phyloP scores from a whole-genome alignment of 2,113 vertebrate genomes.

The Tamias sibiricus region DNA sequence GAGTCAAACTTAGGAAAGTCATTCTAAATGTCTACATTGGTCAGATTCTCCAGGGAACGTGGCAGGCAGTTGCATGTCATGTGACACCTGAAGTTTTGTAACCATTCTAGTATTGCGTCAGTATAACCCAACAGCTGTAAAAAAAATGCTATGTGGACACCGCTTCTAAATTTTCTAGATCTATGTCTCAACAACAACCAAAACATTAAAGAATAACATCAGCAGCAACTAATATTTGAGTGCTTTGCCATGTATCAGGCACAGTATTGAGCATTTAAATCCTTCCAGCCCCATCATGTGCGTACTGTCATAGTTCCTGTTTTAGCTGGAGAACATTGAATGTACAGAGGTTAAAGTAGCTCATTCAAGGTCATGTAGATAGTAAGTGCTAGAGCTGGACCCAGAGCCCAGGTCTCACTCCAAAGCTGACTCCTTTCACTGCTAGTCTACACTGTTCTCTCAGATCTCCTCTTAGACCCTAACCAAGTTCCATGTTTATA shows the following conservation, averaged over 20 bases:
- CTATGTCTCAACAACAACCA: not conserved
- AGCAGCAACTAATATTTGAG: not conserved
- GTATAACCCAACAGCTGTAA: not conserved
- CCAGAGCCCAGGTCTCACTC: not conserved
- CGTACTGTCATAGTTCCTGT: not conserved
- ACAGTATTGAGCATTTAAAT: not conserved
- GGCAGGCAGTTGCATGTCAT: not conserved
- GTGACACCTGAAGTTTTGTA: not conserved
- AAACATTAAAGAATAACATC: not conserved
- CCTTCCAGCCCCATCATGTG: not conserved
- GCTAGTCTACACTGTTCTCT: not conserved
- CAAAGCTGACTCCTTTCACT: not conserved
- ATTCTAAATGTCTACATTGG: not conserved
- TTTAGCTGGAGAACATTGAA: not conserved
- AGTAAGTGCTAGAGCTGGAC: not conserved
- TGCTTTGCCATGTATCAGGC: not conserved
- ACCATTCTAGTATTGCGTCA: not conserved
- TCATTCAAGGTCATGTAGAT: not conserved
- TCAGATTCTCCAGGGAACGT: not conserved
- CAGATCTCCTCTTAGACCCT: not conserved
- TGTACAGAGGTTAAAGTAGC: not conserved
- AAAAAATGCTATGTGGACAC: not conserved
- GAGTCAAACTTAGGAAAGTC: not conserved
- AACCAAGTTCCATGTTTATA: not conserved
- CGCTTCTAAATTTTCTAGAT: not conserved